A percentile compares a stretch with the other conserved stretches of the same genome.
These are phyloP conservation scores for Eulemur mongoz DNA, from an alignment of 2,797 vertebrate genomes.

Conservation along the genomic window DNA sequence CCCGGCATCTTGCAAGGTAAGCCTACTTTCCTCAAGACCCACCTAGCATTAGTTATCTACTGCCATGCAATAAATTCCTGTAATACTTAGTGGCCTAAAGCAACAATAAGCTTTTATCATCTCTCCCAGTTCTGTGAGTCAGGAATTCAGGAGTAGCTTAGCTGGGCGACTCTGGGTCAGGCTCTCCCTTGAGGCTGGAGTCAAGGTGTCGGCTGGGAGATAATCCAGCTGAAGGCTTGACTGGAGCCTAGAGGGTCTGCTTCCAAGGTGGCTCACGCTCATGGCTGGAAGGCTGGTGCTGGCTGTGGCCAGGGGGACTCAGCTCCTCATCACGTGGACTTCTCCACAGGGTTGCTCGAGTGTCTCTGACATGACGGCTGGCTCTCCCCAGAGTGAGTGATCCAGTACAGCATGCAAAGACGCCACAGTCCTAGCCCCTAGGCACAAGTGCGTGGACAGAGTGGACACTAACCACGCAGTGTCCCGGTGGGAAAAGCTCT, in stretches of 20 bases:
- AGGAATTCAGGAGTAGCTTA: not conserved
- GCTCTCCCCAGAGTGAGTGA: not conserved
- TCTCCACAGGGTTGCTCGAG: not conserved
- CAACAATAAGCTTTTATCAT: not conserved
- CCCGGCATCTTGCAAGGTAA: not conserved
- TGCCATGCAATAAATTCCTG: not conserved
- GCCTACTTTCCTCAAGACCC: not conserved
- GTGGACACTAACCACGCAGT: not conserved
- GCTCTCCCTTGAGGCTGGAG: not conserved
- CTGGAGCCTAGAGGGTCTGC: not conserved
- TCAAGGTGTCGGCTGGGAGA: not conserved
- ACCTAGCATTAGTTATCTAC: not conserved
- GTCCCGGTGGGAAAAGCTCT: not conserved
- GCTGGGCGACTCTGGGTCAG: not conserved
- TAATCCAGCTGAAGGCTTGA: not conserved
- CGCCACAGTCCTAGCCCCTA: not conserved
- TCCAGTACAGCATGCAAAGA: not conserved
- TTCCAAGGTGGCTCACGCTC: not conserved
- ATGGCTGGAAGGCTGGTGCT: not conserved
- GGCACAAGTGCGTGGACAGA: not conserved
- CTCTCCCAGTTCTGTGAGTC: not conserved
- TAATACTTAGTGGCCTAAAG: not conserved
- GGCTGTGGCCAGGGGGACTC: not conserved
- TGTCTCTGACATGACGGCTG: not conserved
- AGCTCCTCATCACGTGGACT: not conserved